A percentile compares a stretch with the other conserved stretches of the same genome.
Conservation (phyloP, 2,797 vertebrate genomes). For the Peromyscus attwateri region DNA sequence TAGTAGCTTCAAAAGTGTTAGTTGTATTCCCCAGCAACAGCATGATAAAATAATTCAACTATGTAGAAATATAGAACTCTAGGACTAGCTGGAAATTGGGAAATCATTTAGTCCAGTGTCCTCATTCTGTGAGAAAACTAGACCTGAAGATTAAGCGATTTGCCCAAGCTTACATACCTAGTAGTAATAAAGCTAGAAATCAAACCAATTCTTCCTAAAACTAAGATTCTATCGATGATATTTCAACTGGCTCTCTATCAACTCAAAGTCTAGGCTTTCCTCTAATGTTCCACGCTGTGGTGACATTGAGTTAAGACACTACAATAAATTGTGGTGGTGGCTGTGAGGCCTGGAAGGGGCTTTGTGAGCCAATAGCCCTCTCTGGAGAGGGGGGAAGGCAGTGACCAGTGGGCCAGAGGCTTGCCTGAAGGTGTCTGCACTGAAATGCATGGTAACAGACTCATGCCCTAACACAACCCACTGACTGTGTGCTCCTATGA, state of each 20-base stretch:
- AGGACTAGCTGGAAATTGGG: slow-evolving; percentile 77
- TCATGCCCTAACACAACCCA: background rate
- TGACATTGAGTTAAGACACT: slow-evolving; percentile 65
- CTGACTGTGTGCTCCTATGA: background rate
- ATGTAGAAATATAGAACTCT: slow-evolving; percentile 85
- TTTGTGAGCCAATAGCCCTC: slow-evolving; percentile 1
- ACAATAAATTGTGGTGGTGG: slow-evolving; percentile 10
- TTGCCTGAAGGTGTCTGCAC: background rate
- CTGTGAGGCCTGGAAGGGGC: slow-evolving; percentile 68
- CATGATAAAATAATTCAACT: slow-evolving; percentile 84
- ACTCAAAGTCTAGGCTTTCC: slow-evolving; percentile 73
- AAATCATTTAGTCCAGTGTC: slow-evolving; percentile 70
- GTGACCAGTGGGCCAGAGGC: background rate
- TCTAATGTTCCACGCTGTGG: slow-evolving; percentile 59
- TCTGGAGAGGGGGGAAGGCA: background rate
- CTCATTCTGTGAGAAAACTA: slow-evolving; percentile 77
- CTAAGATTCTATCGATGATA: slow-evolving; percentile 79
- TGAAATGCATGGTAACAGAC: background rate
- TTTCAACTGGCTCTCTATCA: slow-evolving; percentile 71
- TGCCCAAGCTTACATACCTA: slow-evolving; percentile 78
- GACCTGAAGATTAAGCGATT: slow-evolving; percentile 69
- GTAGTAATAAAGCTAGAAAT: slow-evolving; percentile 80
- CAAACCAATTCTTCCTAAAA: slow-evolving; percentile 78
- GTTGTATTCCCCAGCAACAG: slow-evolving; percentile 81
- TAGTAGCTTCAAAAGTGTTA: slow-evolving; percentile 84